Evolutionary conservation across 1,140 invertebrate species (phyloP).

Genomic region (Carposina sasakii): DNA sequence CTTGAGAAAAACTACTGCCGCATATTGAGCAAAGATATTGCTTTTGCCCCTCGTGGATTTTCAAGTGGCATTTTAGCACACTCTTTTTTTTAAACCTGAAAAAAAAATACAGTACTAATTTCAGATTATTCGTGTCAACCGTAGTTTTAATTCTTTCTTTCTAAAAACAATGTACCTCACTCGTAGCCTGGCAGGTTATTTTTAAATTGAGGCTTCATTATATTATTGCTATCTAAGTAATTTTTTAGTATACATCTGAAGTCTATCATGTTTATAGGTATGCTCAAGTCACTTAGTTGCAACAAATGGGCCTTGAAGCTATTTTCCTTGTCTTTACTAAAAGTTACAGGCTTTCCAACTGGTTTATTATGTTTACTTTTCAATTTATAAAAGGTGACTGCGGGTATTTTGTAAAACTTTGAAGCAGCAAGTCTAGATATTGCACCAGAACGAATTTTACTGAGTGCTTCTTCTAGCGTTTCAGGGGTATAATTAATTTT

Average conservation of each 20-base stretch:
- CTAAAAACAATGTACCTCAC: constrained; percentile 15
- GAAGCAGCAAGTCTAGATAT: background rate
- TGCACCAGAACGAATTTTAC: background rate
- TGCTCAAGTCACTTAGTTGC: constrained; percentile 13
- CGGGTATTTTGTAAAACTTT: background rate
- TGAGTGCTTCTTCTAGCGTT: background rate
- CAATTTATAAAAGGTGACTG: too few species aligned
- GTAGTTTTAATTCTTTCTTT: too few species aligned
- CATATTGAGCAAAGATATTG: constrained; percentile 51
- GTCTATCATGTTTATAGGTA: constrained; percentile 14
- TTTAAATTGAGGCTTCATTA: constrained; percentile 13
- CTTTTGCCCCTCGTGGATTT: constrained; percentile 45
- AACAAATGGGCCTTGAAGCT: constrained; percentile 15
- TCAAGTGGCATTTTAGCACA: constrained; percentile 51
- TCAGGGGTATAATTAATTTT: background rate
- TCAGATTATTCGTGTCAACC: too few species aligned
- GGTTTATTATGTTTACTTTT: constrained; percentile 15
- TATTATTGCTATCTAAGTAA: constrained; percentile 12
- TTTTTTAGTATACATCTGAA: constrained; percentile 9
- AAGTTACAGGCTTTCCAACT: constrained; percentile 11
- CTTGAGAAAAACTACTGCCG: constrained; percentile 56
- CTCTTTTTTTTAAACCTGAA: constrained; percentile 58
- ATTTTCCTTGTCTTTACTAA: constrained; percentile 13
- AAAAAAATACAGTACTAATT: constrained; percentile 4
- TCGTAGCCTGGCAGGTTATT: constrained; percentile 13